These are phyloP conservation scores for Cantharis rufa DNA, from an alignment of 2,888 invertebrate genomes.

Conservation along the genomic window DNA sequence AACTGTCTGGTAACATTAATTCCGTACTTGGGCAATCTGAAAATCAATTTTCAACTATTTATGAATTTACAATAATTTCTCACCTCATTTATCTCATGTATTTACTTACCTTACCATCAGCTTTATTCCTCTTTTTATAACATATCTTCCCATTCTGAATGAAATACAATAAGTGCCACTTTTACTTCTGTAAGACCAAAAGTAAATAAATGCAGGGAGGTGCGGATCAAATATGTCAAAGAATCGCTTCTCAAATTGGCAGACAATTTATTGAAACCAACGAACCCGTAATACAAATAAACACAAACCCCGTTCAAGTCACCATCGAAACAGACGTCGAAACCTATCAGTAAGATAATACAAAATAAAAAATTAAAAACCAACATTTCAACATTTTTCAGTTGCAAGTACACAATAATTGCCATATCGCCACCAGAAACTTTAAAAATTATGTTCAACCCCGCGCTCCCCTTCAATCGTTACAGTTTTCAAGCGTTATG, in stretches of 20 bases:
- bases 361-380: not conserved
- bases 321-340: slow-evolving; percentile 32
- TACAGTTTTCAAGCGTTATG: slow-evolving; percentile 22
- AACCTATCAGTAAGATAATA: slow-evolving; percentile 30
- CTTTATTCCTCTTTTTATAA: no score
- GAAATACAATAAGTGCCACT: no score
- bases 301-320: slow-evolving; percentile 19
- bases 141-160: no score
- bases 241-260: slow-evolving; percentile 33
- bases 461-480: slow-evolving; percentile 33
- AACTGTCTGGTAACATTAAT: no score
- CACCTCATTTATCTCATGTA: no score
- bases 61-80: no score
- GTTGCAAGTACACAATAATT: slow-evolving; percentile 38
- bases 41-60: no score
- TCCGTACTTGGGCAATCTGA: no score
- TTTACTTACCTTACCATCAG: no score
- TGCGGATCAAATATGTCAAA: slow-evolving; percentile 35
- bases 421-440: slow-evolving; percentile 39
- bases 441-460: slow-evolving; percentile 38
- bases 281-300: slow-evolving; percentile 34
- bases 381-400: slow-evolving; percentile 25
- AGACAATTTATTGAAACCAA: slow-evolving; percentile 27
- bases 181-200: not conserved
- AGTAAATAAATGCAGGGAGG: slow-evolving; percentile 18